Base-by-base conservation (phyloP, 2,113 vertebrate genomes). In the Lophura nycthemera region DNA sequence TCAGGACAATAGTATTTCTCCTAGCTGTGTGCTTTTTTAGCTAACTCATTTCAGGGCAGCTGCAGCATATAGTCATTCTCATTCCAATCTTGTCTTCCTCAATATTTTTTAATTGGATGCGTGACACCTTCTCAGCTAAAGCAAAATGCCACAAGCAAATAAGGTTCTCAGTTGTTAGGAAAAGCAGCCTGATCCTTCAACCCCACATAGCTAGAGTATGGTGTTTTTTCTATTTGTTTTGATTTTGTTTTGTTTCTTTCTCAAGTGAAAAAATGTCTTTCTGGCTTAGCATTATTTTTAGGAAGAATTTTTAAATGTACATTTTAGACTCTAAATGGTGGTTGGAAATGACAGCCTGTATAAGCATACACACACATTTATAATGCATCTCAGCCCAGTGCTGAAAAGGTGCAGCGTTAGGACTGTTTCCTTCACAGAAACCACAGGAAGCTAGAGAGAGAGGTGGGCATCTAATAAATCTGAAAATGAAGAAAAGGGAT, bases 131-230 rank as follows among this genome's bases (percentile, higher is more conserved):
- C 81, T 54, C 75, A 86, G 75, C 75, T 66, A 74, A 34, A 87
- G 56, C 63, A 92, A 92, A 91, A 89, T 89, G 78, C 59, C 86
- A 91, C 74, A 42, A 87, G 84, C 36, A 81, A 60, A 60, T 71
- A 93, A 90, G 86, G 89, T 93, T n/a, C 64, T 85, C 8, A 2
- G 54, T 77, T 59, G 43, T 59, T 59, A 91, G 56, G 71, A 89
- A 91, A 87, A 70, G 40, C 40, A 90, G 32, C 20, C 64, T 90
- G 56, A 81, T 66, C 50, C 40, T 79, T 69, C 63, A 75, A 36
- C 29, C 3, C 27, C 8, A 30, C 7, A 34, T 0, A 42, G 17
- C 18, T 21, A 36, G 36, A 29, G 10, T 40, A 25, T 64, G 36
- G 36, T 40, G 25, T 19, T 64, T 40, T 54, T 57, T 32, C 30